Base-by-base conservation (phyloP, 1,140 invertebrate species). In the Drosophila pandora region DNA sequence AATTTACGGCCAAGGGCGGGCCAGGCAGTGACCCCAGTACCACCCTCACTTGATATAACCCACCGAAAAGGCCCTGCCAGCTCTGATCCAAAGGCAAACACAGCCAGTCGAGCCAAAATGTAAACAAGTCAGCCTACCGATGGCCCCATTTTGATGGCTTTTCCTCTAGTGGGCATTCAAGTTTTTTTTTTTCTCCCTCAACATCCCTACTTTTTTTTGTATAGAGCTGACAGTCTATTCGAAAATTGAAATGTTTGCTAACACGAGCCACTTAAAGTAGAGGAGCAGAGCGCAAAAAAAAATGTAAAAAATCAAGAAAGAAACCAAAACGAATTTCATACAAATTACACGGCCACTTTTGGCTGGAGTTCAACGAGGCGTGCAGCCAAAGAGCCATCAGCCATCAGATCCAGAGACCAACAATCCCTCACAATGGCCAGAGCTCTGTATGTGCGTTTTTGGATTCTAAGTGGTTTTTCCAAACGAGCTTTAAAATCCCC, bases 211-310 rank as follows among this genome's bases (percentile, higher is more conserved):
- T 43, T 54, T 54, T 59, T 28, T 48, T 12, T 45, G 32, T 23
- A 53, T 12, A 34, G 13, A 49, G 21, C 55, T 76, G 62, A 55
- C 68, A 57, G 76, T 77, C 75, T 69, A 88, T 76, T 87, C 67
- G 74, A 76, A 85, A 87, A 88, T 87, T 87, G 82, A 87, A 87
- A 88, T 88, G 82, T 87, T 87, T 88, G 74, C 83, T 68, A 82
- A 71, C 74, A 73, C 56, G 77, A 71, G 67, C 82, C 82, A 79
- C 75, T 87, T 69, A 59, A 78, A 75, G 56, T 76, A 61, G 57
- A 28, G 43, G n/a, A n/a, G 21, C 43, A 50, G 48, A 65, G 52
- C 13, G 30, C 13, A 69, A 48, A 48, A 61, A 64, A 47, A 41
- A 43, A 21, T 3, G n/a, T 48, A 25, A 1, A 17, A 57, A 76